Conservation (phyloP, 1,140 invertebrate species). For the Pinna nobilis region DNA sequence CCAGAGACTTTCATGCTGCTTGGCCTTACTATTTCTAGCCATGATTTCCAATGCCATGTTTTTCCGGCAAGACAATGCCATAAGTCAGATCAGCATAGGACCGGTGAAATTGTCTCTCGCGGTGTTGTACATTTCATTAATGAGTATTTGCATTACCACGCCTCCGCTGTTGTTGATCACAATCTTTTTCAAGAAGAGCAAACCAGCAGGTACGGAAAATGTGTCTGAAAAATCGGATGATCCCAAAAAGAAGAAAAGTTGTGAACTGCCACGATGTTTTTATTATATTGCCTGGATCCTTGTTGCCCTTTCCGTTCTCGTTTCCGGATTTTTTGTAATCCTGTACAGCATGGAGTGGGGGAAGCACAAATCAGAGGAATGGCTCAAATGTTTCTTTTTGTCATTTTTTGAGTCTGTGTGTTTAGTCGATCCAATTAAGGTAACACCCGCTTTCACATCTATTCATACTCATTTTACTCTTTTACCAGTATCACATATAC, state of each 20-base stretch:
- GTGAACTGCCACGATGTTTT: conserved; percentile 48
- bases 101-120: conserved; percentile 40
- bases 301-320: conserved; percentile 21
- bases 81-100: conserved; percentile 35
- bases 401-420: conserved; percentile 54
- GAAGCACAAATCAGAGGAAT: conserved; percentile 52
- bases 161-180: conserved; percentile 39
- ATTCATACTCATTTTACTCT: neutral
- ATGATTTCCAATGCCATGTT: conserved; percentile 78
- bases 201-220: neutral
- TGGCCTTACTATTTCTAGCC: conserved; percentile 74
- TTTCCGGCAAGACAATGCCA: conserved; percentile 60
- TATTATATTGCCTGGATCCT: conserved; percentile 51
- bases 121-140: conserved; percentile 47
- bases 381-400: conserved; percentile 54
- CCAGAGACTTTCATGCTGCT: conserved; percentile 74
- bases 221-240: conserved; percentile 9
- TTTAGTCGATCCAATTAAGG: conserved; percentile 60
- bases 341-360: conserved; percentile 61
- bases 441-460: neutral
- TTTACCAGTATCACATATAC: neutral
- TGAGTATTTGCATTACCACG: conserved; percentile 38
- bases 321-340: conserved; percentile 51
- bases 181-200: conserved; percentile 38
- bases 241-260: conserved; percentile 13